These are phyloP conservation scores for Arrhopalites spinosus DNA, from an alignment of 2,888 invertebrate species.

Conservation along the genomic window DNA sequence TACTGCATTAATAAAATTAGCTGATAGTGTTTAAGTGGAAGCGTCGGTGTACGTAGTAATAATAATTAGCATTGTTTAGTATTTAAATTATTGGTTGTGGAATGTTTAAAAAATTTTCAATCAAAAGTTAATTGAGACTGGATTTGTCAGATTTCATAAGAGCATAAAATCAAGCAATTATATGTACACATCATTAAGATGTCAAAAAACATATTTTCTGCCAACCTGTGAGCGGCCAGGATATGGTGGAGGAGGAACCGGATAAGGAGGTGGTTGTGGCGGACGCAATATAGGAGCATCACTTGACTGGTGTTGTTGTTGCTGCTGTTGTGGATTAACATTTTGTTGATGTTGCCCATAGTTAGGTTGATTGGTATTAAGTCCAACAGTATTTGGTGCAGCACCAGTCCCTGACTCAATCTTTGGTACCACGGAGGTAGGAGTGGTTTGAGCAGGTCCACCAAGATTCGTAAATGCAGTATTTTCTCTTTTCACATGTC, in stretches of 20 bases:
- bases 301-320: conserved; percentile 47
- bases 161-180: neutral
- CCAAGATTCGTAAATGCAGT: conserved; percentile 21
- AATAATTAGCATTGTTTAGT: neutral
- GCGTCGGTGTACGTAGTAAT: no score
- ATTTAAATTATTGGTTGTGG: neutral
- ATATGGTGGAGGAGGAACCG: conserved; percentile 68
- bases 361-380: conserved; percentile 53
- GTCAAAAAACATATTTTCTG: neutral
- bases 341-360: conserved; percentile 38
- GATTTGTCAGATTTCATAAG: neutral
- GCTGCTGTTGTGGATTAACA: conserved; percentile 61
- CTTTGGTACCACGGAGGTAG: conserved; percentile 17
- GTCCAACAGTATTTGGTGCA: conserved; percentile 5
- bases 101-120: neutral
- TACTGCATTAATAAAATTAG: no score
- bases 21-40: no score
- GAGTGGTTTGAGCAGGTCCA: conserved; percentile 30
- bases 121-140: neutral
- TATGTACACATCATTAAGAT: neutral
- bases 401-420: neutral
- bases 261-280: conserved; percentile 74
- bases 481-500: conserved; percentile 32
- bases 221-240: conserved; percentile 63
- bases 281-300: conserved; percentile 62